Base-by-base conservation (phyloP, 1,140 invertebrate genomes). In the Penaeus vannamei region DNA sequence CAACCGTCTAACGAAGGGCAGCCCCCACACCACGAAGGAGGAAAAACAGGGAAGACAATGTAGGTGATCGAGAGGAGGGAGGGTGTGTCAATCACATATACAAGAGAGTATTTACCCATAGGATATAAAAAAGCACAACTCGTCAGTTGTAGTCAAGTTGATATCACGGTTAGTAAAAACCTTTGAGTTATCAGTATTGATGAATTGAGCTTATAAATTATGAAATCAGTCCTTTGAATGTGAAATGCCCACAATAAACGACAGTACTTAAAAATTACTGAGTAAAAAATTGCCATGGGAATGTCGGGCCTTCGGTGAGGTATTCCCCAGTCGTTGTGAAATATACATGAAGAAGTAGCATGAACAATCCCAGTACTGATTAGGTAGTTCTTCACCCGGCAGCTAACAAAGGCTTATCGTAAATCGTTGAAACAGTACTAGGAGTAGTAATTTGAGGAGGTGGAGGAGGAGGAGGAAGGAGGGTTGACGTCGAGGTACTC, bases 131-230 rank as follows among this genome's bases (percentile, higher is more conserved):
- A 89, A 89, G 87, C 87, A 89, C 87, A 89, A 89, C 82, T 89
- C 82, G 77, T 89, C 79, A 89, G 84, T 79, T 79, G 87, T 72
- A 89, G 82, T 89, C 80, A 86, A 86, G 62, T 86, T 84, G 61
- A 89, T 89, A 89, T 89, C 87, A 89, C 87, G 87, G 80, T 84
- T 81, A 77, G 53, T 89, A 62, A 89, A 84, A 89, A 89, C 83
- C 87, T 85, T 89, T 89, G 87, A 89, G 87, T 89, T 84, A 89
- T 89, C 87, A 89, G 87, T 87, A 81, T 29, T 76, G 86, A 77
- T 89, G 87, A 85, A 85, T 89, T 89, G 87, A 89, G 87, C 87
- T 89, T 89, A 89, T 89, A 89, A 79, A 89, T 89, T 89, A 85
- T 89, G 87, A 89, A 89, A 84, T 76, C 42, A 83, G 81, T 61